A percentile compares a stretch with the other conserved stretches of the same genome.
Conservation (phyloP, 2,797 vertebrate genomes). For the Sebastes nivosus region DNA sequence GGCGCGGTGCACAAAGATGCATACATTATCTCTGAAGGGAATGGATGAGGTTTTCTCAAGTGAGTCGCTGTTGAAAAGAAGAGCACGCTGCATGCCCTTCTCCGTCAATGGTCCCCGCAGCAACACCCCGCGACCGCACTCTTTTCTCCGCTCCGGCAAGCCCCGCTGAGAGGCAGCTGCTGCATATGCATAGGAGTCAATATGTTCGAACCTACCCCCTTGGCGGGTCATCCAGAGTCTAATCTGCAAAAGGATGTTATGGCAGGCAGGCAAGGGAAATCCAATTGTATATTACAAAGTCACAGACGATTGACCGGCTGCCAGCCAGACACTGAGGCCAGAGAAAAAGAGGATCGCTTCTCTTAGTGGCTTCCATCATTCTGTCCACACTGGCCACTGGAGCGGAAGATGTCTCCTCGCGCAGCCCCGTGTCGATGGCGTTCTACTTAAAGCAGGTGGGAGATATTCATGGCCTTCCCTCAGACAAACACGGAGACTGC, state of each 20-base stretch:
- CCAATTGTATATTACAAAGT: slow-evolving; percentile 69
- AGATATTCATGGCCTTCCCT: slow-evolving; percentile 52
- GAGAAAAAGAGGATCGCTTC: slow-evolving; percentile 45
- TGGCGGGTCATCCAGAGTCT: slow-evolving; percentile 64
- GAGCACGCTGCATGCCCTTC: slow-evolving; percentile 43
- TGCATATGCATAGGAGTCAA: slow-evolving; percentile 69
- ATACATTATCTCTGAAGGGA: slow-evolving; percentile 58
- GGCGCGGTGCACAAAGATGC: slow-evolving; percentile 11
- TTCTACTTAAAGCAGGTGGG: slow-evolving; percentile 38
- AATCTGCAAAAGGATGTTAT: slow-evolving; percentile 63
- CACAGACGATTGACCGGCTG: slow-evolving; percentile 63
- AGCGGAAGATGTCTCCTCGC: slow-evolving; percentile 55
- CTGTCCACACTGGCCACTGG: slow-evolving; percentile 51
- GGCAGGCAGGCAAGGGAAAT: slow-evolving; percentile 52
- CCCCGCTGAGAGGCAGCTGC: slow-evolving; percentile 48
- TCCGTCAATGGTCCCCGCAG: slow-evolving; percentile 49
- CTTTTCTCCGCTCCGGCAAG: slow-evolving; percentile 29
- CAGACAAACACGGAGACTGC: slow-evolving; percentile 57
- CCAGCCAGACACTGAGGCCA: slow-evolving; percentile 54
- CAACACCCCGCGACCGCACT: slow-evolving; percentile 21
- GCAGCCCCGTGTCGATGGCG: slow-evolving; percentile 33
- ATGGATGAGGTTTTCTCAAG: slow-evolving; percentile 55
- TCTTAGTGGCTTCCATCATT: slow-evolving; percentile 68
- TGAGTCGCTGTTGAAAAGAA: slow-evolving; percentile 41
- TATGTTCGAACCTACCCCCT: slow-evolving; percentile 62